These are phyloP conservation scores for Phoxinus phoxinus DNA, from an alignment of 2,113 vertebrate genomes.

Conservation along the genomic window DNA sequence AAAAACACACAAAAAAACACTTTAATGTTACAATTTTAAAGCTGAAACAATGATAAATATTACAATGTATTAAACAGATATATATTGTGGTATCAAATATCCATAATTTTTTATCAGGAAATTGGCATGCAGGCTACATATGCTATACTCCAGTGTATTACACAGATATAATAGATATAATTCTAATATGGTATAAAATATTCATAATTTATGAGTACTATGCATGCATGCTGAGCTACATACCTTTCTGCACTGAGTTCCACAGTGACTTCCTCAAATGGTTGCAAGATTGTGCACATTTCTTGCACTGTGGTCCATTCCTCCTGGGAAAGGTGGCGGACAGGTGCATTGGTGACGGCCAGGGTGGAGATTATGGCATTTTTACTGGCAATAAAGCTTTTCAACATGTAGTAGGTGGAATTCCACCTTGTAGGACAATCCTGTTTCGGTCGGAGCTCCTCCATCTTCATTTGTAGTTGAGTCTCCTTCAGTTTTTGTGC, in stretches of 20 bases:
- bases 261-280: conserved; percentile 49
- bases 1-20: conserved; percentile 35
- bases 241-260: conserved; percentile 48
- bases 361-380: no score
- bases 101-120: no score
- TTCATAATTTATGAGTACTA: no score
- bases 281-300: conserved; percentile 44
- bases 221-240: conserved; percentile 6
- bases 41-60: no score
- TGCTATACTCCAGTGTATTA: no score
- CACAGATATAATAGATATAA: no score
- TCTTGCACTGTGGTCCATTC: conserved; percentile 48
- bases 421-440: conserved; percentile 50
- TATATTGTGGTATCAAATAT: no score
- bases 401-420: conserved; percentile 36
- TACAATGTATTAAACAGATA: no score
- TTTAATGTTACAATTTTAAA: neutral
- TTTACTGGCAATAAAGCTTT: no score
- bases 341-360: no score
- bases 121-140: no score
- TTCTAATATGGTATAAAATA: no score
- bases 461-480: conserved; percentile 46
- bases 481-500: conserved; percentile 51
- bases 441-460: conserved; percentile 47
- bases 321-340: neutral